These are phyloP conservation scores for Channa striata DNA, from an alignment of 2,797 vertebrate genomes.

Conservation along the genomic window DNA sequence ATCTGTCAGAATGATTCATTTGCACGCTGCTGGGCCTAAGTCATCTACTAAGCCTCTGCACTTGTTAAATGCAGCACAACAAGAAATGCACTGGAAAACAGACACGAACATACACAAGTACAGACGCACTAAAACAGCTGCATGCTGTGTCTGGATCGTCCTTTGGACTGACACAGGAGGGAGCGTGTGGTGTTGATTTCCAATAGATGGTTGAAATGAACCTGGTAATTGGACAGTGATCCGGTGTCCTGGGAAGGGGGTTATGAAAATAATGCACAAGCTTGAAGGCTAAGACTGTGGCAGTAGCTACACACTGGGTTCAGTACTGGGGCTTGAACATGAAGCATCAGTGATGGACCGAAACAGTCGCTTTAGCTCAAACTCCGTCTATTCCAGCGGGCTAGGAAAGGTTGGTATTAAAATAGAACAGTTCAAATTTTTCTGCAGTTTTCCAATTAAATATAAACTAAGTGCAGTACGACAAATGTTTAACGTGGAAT, in stretches of 20 bases:
- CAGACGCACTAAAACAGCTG: conserved; percentile 65
- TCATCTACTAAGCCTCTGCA: conserved; percentile 40
- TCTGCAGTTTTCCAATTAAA: conserved; percentile 29
- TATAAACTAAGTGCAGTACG: conserved; percentile 11
- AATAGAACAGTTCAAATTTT: background rate
- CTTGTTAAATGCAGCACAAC: conserved; percentile 63
- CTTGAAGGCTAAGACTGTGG: conserved; percentile 27
- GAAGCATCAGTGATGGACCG: conserved; percentile 13
- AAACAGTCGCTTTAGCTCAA: conserved; percentile 7
- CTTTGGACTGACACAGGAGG: conserved; percentile 56
- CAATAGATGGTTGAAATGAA: conserved; percentile 63
- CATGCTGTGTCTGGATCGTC: conserved; percentile 58
- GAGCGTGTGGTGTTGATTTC: conserved; percentile 71
- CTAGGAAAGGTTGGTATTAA: background rate
- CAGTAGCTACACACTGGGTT: conserved; percentile 25
- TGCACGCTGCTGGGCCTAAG: conserved; percentile 36
- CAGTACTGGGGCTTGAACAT: conserved; percentile 26
- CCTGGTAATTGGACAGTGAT: conserved; percentile 72
- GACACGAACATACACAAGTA: conserved; percentile 13
- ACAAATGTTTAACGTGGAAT: conserved; percentile 1
- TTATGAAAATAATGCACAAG: conserved; percentile 65
- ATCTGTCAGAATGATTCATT: conserved; percentile 64
- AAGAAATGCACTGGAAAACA: conserved; percentile 50
- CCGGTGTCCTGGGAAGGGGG: conserved; percentile 60
- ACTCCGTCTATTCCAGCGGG: conserved; percentile 24